phyloP scores from a whole-genome alignment of 2,113 vertebrate species.

The Aramus guarauna region DNA sequence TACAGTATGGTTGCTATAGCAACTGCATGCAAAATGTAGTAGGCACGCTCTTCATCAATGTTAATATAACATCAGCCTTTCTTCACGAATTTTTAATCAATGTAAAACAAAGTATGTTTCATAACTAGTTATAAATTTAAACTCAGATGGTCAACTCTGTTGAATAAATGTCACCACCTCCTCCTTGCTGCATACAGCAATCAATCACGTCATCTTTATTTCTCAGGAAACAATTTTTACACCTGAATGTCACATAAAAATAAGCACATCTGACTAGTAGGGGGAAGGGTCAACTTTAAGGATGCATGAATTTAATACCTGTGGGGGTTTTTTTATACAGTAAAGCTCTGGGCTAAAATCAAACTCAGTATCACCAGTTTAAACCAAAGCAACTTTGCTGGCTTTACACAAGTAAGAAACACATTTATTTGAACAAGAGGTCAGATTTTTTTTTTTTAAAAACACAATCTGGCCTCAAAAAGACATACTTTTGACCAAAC shows the following conservation, averaged over 20 bases:
- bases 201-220: neutral
- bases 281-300: neutral
- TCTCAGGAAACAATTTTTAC: neutral
- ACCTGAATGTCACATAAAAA: constrained; percentile 14
- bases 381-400: neutral
- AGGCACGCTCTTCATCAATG: constrained; percentile 31
- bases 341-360: neutral
- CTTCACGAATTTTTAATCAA: constrained; percentile 32
- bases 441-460: too few species aligned
- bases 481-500: neutral
- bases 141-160: neutral
- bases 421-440: too few species aligned
- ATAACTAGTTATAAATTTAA: neutral
- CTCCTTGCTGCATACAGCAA: neutral
- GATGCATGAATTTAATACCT: neutral
- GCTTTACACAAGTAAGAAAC: neutral
- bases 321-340: neutral
- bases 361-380: neutral
- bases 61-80: constrained; percentile 45
- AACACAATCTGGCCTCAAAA: neutral
- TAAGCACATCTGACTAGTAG: neutral
- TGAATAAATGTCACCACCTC: neutral
- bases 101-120: neutral
- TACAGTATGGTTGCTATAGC: constrained; percentile 60
- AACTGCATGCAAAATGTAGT: constrained; percentile 67